These are phyloP conservation scores for Augochlorella aurata DNA, from an alignment of 2,888 invertebrate genomes.

Conservation along the genomic window DNA sequence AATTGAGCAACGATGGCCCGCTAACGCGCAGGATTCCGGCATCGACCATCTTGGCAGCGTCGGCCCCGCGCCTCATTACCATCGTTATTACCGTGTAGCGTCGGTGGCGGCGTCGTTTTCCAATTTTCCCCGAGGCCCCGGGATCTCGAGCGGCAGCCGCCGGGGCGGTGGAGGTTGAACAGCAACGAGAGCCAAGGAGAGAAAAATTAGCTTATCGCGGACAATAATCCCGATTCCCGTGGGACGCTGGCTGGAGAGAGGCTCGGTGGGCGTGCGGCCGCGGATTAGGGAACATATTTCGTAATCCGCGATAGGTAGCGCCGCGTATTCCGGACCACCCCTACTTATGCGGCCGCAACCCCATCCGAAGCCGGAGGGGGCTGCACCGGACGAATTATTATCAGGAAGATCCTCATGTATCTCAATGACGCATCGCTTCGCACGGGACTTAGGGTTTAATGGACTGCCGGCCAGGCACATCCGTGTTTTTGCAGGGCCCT, in stretches of 20 bases:
- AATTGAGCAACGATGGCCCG: neutral
- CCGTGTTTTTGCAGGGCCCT: slow-evolving; percentile 39
- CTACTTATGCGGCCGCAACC: slow-evolving; percentile 65
- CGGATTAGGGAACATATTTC: slow-evolving; percentile 79
- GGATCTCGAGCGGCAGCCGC: neutral
- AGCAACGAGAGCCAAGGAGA: slow-evolving; percentile 21
- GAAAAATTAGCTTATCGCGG: slow-evolving; percentile 78
- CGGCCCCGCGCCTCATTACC: slow-evolving; percentile 58
- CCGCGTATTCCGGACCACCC: slow-evolving; percentile 54
- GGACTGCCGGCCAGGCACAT: slow-evolving; percentile 67
- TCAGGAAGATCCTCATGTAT: slow-evolving; percentile 76
- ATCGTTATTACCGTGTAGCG: slow-evolving; percentile 60
- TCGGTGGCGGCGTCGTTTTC: slow-evolving; percentile 52
- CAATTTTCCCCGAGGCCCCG: slow-evolving; percentile 58
- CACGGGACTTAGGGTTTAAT: slow-evolving; percentile 81
- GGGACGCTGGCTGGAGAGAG: slow-evolving; percentile 53
- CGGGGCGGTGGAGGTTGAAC: neutral
- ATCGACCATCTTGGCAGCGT: neutral
- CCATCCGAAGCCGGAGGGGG: slow-evolving; percentile 66
- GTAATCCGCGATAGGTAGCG: slow-evolving; percentile 78
- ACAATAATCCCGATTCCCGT: slow-evolving; percentile 73
- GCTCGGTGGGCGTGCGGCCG: slow-evolving; percentile 75
- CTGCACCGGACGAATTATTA: slow-evolving; percentile 75
- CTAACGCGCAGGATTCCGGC: neutral
- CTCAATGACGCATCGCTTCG: slow-evolving; percentile 80